phyloP scores from a whole-genome alignment of 2,113 vertebrate genomes.

The Phylloscopus trochiloides region DNA sequence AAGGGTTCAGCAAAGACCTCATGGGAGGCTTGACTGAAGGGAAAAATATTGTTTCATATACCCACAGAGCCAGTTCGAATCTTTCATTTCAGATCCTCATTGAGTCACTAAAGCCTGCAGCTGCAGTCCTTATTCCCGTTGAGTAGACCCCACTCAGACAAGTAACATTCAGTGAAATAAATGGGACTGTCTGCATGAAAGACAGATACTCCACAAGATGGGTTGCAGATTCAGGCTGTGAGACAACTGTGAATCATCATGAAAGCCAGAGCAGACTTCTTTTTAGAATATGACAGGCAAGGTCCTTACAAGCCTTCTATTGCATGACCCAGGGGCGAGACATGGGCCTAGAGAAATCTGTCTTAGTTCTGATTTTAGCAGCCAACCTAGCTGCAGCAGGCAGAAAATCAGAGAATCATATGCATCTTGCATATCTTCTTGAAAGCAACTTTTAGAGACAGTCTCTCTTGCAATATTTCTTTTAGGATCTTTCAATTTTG shows the following conservation, averaged over 20 bases:
- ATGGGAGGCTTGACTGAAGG: background rate
- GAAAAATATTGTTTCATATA: background rate
- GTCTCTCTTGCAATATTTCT: background rate
- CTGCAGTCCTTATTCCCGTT: background rate
- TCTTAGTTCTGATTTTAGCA: background rate
- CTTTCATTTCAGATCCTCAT: background rate
- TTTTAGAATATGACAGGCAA: background rate
- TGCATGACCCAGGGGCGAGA: background rate
- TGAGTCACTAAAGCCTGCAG: background rate
- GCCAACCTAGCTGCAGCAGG: background rate
- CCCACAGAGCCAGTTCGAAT: background rate
- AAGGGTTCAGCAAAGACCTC: background rate
- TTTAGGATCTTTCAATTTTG: background rate
- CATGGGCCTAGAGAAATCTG: background rate
- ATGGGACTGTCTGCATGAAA: background rate
- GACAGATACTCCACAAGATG: background rate
- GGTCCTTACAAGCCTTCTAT: background rate
- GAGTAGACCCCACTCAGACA: background rate
- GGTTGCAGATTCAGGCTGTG: background rate
- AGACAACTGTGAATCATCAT: background rate
- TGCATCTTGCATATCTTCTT: background rate
- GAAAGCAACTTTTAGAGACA: background rate
- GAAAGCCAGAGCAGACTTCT: background rate
- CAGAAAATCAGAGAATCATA: background rate
- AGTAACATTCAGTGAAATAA: background rate